Evolutionary conservation across 2,797 vertebrate species (phyloP), one percentile per base, ranked within the genome.

Genomic region (Pipistrellus nathusii): DNA sequence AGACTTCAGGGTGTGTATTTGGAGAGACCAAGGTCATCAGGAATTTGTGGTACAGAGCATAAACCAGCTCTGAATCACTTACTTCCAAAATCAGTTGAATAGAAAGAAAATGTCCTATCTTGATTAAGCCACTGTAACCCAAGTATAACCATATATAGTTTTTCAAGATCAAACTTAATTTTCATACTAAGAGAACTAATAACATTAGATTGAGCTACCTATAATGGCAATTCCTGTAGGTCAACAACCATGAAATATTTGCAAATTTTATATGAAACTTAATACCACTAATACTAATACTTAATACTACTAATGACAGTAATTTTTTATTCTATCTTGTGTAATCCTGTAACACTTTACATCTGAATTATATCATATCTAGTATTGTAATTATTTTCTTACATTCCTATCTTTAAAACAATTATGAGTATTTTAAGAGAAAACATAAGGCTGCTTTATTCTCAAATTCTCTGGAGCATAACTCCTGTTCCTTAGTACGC

Each of bases 101-200:
- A n/a, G 68, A 91, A 20, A 88, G 38, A 86, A 94, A 66, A 72
- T 73, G 2, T 14, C 53, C 62, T 41, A 25, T 64, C 9, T 92
- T 87, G 13, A 53, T 93, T 41, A 64, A 90, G 13, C 15, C 41
- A 51, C 55, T 91, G 8, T 66, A 84, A 68, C 2, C 27, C 44
- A 73, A 85, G 48, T 73, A n/a, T 90, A 92, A 85, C 8, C 20
- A 64, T 51, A 14, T 48, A 64, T 82, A 20, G 5, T 53, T 89
- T 89, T 84, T 59, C 18, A 92, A 94, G 44, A 91, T 78, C 8
- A 48, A 89, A 14, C 3, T 76, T 51, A 85, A 71, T 59, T 90
- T 90, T 84, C 62, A 64, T 48, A 46, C n/a, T 35, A 8, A 71
- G 75, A 83, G 3, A 82, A 83, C 27, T 38, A 88, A 89, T 44